Evolutionary conservation across 2,113 vertebrate genomes (phyloP), one percentile per base, ranked within the genome.

Genomic region (Anguilla japonica): DNA sequence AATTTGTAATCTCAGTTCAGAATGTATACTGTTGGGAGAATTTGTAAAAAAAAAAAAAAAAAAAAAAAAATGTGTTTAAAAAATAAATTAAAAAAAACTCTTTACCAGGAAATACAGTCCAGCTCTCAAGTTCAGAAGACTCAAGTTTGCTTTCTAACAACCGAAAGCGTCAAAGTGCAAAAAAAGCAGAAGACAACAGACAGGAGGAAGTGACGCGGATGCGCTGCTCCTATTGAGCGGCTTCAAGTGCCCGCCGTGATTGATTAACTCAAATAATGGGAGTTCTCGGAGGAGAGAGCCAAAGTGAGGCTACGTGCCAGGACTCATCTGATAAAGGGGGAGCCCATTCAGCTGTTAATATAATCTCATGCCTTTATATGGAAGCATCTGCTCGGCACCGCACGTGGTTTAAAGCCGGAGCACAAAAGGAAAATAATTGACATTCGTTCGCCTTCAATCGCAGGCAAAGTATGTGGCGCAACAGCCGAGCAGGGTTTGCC

Each of bases 401-500:
- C 60, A 60, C 84, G 71, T 89, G 82, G 87, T 43, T 34, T 82
- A 91, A 89, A 92, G 89, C 88, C 87, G 79, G 87, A 94, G 90
- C 57, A 63, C 93, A 93, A 91, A 93, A 92, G 91, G 87, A 91
- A 85, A 90, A 89, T 92, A 92, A 94, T 93, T 93, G 92, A 90
- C 92, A 91, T 93, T 93, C 91, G 93, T 94, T 94, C 90, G 92
- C 92, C 92, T 88, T 89, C 88, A 91, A 89, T 91, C 91, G 93
- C 92, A 92, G 92, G 93, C 91, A 88, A 91, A 93, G 93, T 93
- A 92, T 90, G 90, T 90, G 91, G 87, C 89, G 87, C 93, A 93
- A 94, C 94, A 93, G 91, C 89, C 88, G 88, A 57, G 75, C 78
- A 81, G 39, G 20, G 29, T 86, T 57, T 81, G 46, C 79, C 79